Base-by-base conservation (phyloP, 2,888 invertebrate species). In the Druceiella hillmani region DNA sequence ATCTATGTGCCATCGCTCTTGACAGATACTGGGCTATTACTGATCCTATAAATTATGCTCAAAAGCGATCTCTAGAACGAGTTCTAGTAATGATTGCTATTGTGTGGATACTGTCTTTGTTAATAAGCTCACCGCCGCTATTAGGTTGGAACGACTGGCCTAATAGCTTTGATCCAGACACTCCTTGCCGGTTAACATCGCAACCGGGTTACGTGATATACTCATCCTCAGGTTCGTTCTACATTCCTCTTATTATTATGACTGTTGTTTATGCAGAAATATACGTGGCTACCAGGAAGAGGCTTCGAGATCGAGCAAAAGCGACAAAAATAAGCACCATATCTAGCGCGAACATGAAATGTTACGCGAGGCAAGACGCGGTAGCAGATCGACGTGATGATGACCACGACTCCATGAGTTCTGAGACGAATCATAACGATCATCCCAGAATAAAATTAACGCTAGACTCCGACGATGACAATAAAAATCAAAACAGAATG, bases 141-240 rank as follows among this genome's bases (percentile, higher is more conserved):
- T 78, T 91, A 12, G 93, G 92, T 0, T 93, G 92, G 93, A 93
- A 93, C 56, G 92, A 94, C 63, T 93, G 93, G 93, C 91, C 91
- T 0, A 83, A 85, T 28, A 81, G 83, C 30, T 84, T 90, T 40
- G 77, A 79, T 47, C 79, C 81, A 1, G 76, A 82, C 27, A 85
- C 87, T 15, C 84, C 87, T 3, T 91, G 92, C 55, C 80, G 83
- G 52, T 69, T 98, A 37, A 93, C 93, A 2, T 80, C 85, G 6
- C 83, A 94, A 51, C 85, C 83, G 45, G 91, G 92, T 9, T 94
- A 93, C 59, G 88, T 94, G 34, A 79, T 94, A 47, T 94, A 92
- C 59, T 93, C 93, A 3, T 83, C 93, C 0, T 78, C 87, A 11
- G 95, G 95, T 20, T 94, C 94, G 0, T 97, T 97, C 71, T 97